Evolutionary conservation across 2,888 invertebrate species (phyloP), one percentile per base, ranked within the genome.

Genomic region (Sarcophaga rosellei): DNA sequence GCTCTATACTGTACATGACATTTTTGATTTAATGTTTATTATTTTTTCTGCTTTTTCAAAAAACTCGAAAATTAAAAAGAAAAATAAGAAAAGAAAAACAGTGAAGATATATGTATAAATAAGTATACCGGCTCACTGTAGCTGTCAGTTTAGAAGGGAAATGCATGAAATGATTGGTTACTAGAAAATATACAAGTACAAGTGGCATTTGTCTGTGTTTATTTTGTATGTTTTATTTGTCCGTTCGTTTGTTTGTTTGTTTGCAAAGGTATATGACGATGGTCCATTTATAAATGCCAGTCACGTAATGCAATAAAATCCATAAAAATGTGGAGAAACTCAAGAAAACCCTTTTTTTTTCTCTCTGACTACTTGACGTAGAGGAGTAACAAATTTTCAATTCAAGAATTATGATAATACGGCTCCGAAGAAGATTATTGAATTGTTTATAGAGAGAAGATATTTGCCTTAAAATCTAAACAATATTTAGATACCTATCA

Each of bases 391-490:
- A 35, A 35, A 35, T 20, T 21, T 21, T 15, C 21, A 75, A 82
- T 72, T 82, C 65, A 61, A 75, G 80, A 81, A 81, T 84, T 81
- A 75, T 84, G 74, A 65, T 81, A 84, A 75, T 84, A 70, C 62
- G 68, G 66, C 79, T 80, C 53, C 35, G 73, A 78, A 66, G 81
- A 77, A 66, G 81, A 77, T 45, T 85, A 81, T 80, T 80, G 75
- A 75, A 65, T 80, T 79, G 47, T 65, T 69, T 47, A n/a, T n/a
- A 2, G 12, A 47, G 15, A 47, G 35, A 35, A 35, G 35, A 35
- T 35, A 35, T 35, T 35, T 35, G 35, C 35, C 35, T 35, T 35
- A 35, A 35, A 35, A 35, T 10, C 35, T 8, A 35, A 35, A 35
- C 35, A 35, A 35, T 10, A 35, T 35, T 35, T 35, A 35, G 8